phyloP scores from a whole-genome alignment of 2,113 vertebrate species.

The Sorex fumeus region DNA sequence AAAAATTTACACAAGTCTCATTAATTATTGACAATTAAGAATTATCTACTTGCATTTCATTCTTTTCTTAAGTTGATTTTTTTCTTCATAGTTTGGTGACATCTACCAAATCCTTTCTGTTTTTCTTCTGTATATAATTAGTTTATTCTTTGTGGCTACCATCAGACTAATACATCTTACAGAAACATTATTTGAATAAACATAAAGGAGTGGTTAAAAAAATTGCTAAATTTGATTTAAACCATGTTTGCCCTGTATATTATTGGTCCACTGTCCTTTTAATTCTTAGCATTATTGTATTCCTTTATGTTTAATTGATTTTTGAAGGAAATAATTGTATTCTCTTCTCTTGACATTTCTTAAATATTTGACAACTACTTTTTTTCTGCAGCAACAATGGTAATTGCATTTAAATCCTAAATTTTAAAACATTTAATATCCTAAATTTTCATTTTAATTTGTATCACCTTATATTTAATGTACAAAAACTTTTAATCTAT shows the following conservation, averaged over 20 bases:
- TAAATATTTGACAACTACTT: background rate
- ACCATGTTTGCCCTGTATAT: background rate
- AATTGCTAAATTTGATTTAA: background rate
- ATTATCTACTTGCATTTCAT: background rate
- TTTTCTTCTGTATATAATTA: background rate
- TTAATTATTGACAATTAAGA: background rate
- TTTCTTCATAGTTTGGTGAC: background rate
- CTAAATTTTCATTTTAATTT: slow-evolving; percentile 22
- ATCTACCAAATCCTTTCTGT: background rate
- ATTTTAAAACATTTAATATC: background rate
- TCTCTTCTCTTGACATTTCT: background rate
- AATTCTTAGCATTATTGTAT: background rate
- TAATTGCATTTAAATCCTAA: background rate
- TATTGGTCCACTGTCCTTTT: background rate
- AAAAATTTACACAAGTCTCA: background rate
- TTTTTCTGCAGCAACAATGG: background rate
- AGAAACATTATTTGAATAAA: background rate
- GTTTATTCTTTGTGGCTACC: background rate
- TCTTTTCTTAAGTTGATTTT: background rate
- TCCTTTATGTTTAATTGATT: background rate
- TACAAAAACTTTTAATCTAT: background rate
- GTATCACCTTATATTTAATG: background rate
- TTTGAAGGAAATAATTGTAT: background rate
- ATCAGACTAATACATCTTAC: background rate
- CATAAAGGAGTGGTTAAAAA: background rate